These are phyloP conservation scores for Vulpes ferrilata DNA, from an alignment of 2,113 vertebrate genomes.

Conservation along the genomic window DNA sequence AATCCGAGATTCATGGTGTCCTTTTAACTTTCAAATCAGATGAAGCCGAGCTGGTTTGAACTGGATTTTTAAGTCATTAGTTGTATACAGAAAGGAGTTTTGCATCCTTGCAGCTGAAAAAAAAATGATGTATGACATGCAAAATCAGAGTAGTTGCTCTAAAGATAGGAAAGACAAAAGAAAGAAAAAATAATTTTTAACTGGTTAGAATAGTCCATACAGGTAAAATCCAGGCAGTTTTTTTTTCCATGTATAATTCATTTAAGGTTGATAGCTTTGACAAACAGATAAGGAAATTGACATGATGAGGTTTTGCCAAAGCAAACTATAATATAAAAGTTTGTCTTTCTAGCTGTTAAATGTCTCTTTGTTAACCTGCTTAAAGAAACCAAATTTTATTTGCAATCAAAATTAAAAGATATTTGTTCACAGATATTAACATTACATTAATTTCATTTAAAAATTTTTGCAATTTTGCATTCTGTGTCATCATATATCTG, in stretches of 20 bases:
- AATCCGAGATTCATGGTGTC: constrained; percentile 19
- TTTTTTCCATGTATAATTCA: constrained; percentile 36
- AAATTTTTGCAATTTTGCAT: constrained; percentile 28
- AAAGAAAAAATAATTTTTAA: background rate
- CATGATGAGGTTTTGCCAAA: background rate
- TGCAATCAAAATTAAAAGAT: constrained; percentile 46
- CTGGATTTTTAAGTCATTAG: constrained; percentile 42
- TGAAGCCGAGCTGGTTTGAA: background rate
- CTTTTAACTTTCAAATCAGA: constrained; percentile 43
- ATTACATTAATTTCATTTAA: constrained; percentile 7
- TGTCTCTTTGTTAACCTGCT: background rate
- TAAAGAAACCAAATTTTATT: constrained; percentile 58
- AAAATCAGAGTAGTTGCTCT: constrained; percentile 5
- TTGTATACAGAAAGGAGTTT: constrained; percentile 13
- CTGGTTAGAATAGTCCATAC: background rate
- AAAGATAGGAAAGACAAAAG: background rate
- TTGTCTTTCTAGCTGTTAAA: constrained; percentile 19
- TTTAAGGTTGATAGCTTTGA: constrained; percentile 33
- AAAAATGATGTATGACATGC: background rate
- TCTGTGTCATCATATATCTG: background rate
- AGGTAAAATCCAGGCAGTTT: background rate
- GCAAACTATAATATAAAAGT: background rate
- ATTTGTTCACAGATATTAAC: constrained; percentile 13
- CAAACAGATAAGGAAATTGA: background rate
- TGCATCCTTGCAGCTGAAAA: background rate